Evolutionary conservation across 37 sponge, comb jelly and placozoan species (phyloP), one percentile per base, ranked within the genome.

Genomic region (Ephydatia muelleri): DNA sequence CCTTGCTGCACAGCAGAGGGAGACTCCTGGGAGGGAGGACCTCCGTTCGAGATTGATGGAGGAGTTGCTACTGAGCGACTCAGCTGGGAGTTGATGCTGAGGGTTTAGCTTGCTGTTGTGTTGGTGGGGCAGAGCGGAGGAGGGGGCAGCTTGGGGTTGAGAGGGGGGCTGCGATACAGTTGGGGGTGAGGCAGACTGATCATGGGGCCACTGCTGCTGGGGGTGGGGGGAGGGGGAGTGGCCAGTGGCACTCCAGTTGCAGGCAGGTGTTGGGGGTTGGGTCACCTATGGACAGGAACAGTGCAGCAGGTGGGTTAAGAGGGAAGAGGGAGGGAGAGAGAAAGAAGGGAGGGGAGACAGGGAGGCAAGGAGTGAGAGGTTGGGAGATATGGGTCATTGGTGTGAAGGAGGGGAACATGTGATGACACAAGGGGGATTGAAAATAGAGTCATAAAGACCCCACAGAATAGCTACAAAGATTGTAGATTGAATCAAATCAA

Each of bases 1-100:
- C 3, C 43, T 6, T 43, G 43, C 3, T 9, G 43, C 43, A 43
- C 43, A 14, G 49, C 9, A 6, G 81, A 48, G 11, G 67, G 86
- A 26, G 86, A 85, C 72, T 85, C 86, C 36, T 85, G 86, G n/a
- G 85, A 84, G 25, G 76, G 70, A 3, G 85, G 38, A 39, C n/a
- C n/a, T n/a, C 73, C 75, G 25, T 77, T 30, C 32, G 86, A 85
- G 72, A 85, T 47, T 64, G 72, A 85, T 82, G 8, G 88, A 88
- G 27, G 89, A 83, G 22, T 13, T 83, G 68, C 80, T 83, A 65
- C 83, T 9, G 84, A 73, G 3, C 84, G 73, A 73, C 84, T 83
- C 34, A 26, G 78, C 8, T 35, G 65, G 31, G 32, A 36, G 0
- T 25, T 21, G 65, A 38, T 78, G 32, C 48, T 68, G 39, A 49